Percentiles rank a stretch among this genome's conserved stretches.
Evolutionary conservation across 2,113 vertebrate genomes (phyloP).

Genomic region (Aleadryas rufinucha): DNA sequence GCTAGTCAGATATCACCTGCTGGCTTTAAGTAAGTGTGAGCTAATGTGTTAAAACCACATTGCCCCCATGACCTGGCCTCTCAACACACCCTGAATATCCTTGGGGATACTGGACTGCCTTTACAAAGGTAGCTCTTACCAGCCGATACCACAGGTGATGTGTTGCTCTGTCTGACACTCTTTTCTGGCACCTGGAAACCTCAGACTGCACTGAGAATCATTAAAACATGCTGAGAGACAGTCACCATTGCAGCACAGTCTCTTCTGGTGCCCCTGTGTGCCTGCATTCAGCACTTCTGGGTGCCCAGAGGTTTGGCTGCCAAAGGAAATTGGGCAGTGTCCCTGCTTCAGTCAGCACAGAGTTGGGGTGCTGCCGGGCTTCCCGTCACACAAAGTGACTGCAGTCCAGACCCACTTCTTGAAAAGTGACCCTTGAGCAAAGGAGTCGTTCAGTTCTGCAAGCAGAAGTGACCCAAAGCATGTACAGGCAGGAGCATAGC

Average conservation of each 20-base stretch:
- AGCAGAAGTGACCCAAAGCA: not conserved
- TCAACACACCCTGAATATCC: not conserved
- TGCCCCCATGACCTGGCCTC: not conserved
- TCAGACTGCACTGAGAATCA: not conserved
- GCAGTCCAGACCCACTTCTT: not conserved
- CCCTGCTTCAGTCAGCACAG: not conserved
- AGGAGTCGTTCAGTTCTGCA: not conserved
- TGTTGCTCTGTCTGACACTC: not conserved
- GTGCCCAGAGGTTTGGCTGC: not conserved
- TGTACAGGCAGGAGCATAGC: not conserved
- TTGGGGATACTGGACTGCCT: not conserved
- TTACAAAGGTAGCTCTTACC: not conserved
- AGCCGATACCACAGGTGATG: not conserved
- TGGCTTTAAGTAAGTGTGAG: not conserved
- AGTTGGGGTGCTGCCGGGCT: not conserved
- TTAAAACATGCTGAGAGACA: not conserved
- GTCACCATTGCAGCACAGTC: accelerated
- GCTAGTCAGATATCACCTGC: not conserved
- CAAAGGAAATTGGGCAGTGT: accelerated
- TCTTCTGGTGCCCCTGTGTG: not conserved
- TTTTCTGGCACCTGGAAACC: not conserved
- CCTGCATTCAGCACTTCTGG: not conserved
- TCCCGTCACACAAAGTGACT: not conserved
- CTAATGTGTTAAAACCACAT: not conserved
- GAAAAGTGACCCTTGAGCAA: not conserved